Percentiles rank a stretch among this genome's conserved stretches.
These are phyloP conservation scores for Phrynocephalus guinanensis DNA, from an alignment of 2,797 vertebrate genomes.

Conservation along the genomic window DNA sequence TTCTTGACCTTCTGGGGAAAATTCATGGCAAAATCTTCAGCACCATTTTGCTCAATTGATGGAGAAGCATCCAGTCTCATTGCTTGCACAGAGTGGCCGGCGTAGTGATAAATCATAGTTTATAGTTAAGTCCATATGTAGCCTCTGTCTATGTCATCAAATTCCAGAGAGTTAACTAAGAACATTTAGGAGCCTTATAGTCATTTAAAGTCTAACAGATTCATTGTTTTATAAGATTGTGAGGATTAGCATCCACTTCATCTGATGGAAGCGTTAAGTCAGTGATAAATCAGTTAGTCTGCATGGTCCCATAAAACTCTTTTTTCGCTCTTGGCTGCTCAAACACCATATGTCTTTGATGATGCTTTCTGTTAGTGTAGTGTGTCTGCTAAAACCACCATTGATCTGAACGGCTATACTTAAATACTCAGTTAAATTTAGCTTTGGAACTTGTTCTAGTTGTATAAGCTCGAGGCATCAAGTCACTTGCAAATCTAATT, in stretches of 20 bases:
- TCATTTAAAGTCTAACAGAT: not conserved
- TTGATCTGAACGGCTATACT: constrained; percentile 19
- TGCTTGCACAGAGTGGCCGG: no score
- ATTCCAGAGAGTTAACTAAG: not conserved
- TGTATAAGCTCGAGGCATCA: constrained; percentile 15
- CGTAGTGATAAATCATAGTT: no score
- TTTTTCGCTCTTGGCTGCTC: not conserved
- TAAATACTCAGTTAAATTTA: constrained; percentile 27
- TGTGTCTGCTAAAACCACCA: constrained; percentile 16
- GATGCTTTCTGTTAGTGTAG: not conserved
- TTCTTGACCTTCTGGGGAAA: no score
- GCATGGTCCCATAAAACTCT: not conserved
- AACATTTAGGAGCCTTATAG: not conserved
- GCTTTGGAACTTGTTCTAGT: constrained; percentile 16
- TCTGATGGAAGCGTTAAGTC: not conserved
- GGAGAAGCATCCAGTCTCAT: no score
- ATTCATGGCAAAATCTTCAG: no score
- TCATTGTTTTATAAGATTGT: not conserved
- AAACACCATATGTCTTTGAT: constrained; percentile 32
- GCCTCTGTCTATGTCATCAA: not conserved
- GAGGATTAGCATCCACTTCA: not conserved
- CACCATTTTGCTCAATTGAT: no score
- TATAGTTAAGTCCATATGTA: no score
- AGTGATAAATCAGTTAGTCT: not conserved
- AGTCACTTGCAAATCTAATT: constrained; percentile 1